Conservation (phyloP, 2,113 vertebrate genomes). For the Mellivora capensis region DNA sequence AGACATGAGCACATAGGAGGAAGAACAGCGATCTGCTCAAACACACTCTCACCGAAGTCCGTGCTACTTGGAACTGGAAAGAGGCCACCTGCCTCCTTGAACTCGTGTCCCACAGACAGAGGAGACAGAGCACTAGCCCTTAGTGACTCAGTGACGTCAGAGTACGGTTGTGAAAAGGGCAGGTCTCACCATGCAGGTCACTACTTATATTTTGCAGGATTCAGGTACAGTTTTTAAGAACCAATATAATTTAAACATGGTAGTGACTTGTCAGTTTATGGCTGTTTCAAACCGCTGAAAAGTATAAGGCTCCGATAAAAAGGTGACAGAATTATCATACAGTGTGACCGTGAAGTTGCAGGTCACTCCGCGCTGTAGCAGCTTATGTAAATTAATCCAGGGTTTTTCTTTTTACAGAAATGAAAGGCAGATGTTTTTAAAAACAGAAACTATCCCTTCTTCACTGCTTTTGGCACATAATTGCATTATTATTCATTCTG, state of each 20-base stretch:
- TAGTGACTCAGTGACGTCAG: too few species aligned
- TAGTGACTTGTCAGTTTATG: conserved; percentile 10
- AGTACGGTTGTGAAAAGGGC: not conserved
- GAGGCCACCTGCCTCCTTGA: not conserved
- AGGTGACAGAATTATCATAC: conserved; percentile 31
- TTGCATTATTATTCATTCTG: conserved; percentile 68
- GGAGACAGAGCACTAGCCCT: not conserved
- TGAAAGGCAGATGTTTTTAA: conserved; percentile 47
- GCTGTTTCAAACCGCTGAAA: not conserved
- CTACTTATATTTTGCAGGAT: not conserved
- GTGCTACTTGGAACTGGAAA: not conserved
- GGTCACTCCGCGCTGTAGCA: not conserved
- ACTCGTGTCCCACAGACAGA: not conserved
- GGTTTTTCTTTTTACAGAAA: conserved; percentile 15
- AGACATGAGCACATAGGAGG: not conserved
- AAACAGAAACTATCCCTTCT: conserved; percentile 55
- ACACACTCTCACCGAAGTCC: not conserved
- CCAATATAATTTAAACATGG: not conserved
- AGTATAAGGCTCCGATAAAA: not conserved
- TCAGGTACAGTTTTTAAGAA: not conserved
- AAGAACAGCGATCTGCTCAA: not conserved
- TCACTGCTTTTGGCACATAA: conserved; percentile 60
- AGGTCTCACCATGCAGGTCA: not conserved
- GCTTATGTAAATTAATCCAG: conserved; percentile 46
- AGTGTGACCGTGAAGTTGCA: not conserved